Percentiles rank a stretch among this genome's conserved stretches.
These are phyloP conservation scores for Drosophila rellima DNA, from an alignment of 2,888 invertebrate genomes.

Conservation along the genomic window DNA sequence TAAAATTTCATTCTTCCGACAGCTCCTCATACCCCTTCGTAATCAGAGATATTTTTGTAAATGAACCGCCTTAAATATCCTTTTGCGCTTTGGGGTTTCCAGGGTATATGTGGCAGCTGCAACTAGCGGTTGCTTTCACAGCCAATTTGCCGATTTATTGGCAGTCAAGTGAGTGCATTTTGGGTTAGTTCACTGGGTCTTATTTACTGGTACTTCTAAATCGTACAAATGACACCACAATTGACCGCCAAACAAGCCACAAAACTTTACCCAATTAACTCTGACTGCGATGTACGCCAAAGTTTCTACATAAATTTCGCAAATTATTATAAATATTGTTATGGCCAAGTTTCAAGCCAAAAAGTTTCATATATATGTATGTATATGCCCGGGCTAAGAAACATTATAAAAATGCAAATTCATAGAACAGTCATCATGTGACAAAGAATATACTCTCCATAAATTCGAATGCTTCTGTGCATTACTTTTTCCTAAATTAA, in stretches of 20 bases:
- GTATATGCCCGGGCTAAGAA: neutral
- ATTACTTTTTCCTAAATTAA: constrained; percentile 11
- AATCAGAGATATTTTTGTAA: neutral
- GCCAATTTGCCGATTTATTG: constrained; percentile 32
- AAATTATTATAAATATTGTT: constrained; percentile 66
- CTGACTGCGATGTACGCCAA: constrained; percentile 39
- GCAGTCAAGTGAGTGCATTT: constrained; percentile 35
- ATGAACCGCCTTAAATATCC: neutral
- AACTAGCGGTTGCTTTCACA: constrained; percentile 17
- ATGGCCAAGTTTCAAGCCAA: constrained; percentile 41
- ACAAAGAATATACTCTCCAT: constrained; percentile 27
- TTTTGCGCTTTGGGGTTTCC: neutral
- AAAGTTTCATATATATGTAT: constrained; percentile 23
- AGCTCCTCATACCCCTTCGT: no score
- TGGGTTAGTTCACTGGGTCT: constrained; percentile 10
- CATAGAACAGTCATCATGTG: constrained; percentile 24
- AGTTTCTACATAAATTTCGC: constrained; percentile 65
- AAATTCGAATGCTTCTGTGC: constrained; percentile 12
- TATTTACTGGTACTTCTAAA: constrained; percentile 18
- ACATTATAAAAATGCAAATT: constrained; percentile 21
- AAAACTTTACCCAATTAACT: constrained; percentile 69
- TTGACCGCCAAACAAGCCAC: constrained; percentile 67
- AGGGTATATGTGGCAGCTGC: constrained; percentile 12
- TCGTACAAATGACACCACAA: constrained; percentile 58
- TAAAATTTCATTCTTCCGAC: no score